Evolutionary conservation across 2,113 vertebrate species (phyloP).

Genomic region (Perccottus glenii): DNA sequence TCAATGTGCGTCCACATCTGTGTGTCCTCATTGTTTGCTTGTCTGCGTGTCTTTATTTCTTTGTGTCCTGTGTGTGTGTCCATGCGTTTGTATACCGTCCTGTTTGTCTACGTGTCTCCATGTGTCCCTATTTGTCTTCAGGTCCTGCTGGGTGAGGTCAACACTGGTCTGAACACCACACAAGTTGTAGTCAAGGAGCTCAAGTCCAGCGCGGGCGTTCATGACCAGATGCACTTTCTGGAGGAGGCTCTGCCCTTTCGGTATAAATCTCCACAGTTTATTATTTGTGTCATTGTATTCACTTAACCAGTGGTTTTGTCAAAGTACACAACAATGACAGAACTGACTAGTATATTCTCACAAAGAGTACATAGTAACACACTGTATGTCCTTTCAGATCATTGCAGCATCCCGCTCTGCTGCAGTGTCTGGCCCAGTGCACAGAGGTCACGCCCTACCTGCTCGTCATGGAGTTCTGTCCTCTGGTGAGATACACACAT

Average conservation of each 20-base stretch:
- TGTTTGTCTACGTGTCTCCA: slow-evolving; percentile 19
- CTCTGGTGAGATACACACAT: slow-evolving; percentile 85
- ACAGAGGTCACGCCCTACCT: slow-evolving; percentile 92
- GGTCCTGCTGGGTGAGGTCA: slow-evolving; percentile 95
- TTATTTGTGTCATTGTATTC: no score
- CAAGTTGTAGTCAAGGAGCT: slow-evolving; percentile 97
- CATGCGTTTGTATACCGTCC: not conserved
- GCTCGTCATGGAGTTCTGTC: slow-evolving; percentile 97
- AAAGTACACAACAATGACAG: no score
- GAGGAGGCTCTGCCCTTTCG: slow-evolving; percentile 91
- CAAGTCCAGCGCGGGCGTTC: slow-evolving; percentile 85
- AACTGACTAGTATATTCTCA: no score
- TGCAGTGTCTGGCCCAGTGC: slow-evolving; percentile 94
- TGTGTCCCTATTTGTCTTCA: slow-evolving; percentile 49
- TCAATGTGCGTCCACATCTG: slow-evolving; percentile 8
- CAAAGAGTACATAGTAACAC: not conserved
- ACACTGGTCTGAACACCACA: slow-evolving; percentile 82
- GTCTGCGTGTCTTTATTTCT: slow-evolving; percentile 5
- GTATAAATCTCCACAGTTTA: slow-evolving; percentile 60
- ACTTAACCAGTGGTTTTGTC: no score
- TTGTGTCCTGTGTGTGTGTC: slow-evolving; percentile 20
- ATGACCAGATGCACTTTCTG: slow-evolving; percentile 93
- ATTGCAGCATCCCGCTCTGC: slow-evolving; percentile 91
- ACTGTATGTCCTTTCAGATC: not conserved
- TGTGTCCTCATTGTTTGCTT: slow-evolving; percentile 24